Conservation (phyloP, 1,140 invertebrate genomes). For the Macrotrachela quadricornifera region DNA sequence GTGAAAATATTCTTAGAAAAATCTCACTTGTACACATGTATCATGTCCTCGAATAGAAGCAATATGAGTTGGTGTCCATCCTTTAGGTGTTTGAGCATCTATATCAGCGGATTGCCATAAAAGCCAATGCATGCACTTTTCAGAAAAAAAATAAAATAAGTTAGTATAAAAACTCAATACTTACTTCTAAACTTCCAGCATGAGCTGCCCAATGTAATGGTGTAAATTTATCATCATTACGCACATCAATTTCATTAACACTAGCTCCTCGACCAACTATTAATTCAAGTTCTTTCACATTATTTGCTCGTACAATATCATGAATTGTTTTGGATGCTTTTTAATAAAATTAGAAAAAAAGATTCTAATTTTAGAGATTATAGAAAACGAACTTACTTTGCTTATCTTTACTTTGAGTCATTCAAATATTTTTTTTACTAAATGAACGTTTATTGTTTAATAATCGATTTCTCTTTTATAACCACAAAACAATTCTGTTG, state of each 20-base stretch:
- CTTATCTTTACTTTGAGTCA: too few relatives aligned
- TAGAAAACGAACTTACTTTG: background rate
- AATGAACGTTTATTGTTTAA: too few relatives aligned
- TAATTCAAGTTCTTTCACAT: constrained; percentile 21
- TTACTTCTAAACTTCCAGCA: constrained; percentile 26
- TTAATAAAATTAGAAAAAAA: background rate
- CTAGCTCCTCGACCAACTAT: constrained; percentile 29
- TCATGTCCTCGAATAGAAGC: constrained; percentile 28
- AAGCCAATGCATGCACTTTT: constrained; percentile 29
- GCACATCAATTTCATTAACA: constrained; percentile 26
- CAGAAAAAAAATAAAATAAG: background rate
- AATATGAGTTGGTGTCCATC: constrained; percentile 30
- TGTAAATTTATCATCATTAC: constrained; percentile 27
- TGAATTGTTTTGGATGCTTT: constrained; percentile 17
- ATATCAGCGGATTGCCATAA: constrained; percentile 30
- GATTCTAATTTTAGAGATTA: too few relatives aligned
- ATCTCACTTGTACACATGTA: constrained; percentile 23
- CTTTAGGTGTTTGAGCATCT: constrained; percentile 23
- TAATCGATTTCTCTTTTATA: too few relatives aligned
- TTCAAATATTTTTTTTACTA: too few relatives aligned
- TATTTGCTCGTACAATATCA: constrained; percentile 21
- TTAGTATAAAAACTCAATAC: background rate
- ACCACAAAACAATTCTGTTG: too few relatives aligned
- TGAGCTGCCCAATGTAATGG: constrained; percentile 27
- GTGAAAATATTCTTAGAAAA: background rate